Percentiles rank a stretch among this genome's conserved stretches.
Evolutionary conservation across 2,797 vertebrate genomes (phyloP).

Genomic region (Serranus cabrilla): DNA sequence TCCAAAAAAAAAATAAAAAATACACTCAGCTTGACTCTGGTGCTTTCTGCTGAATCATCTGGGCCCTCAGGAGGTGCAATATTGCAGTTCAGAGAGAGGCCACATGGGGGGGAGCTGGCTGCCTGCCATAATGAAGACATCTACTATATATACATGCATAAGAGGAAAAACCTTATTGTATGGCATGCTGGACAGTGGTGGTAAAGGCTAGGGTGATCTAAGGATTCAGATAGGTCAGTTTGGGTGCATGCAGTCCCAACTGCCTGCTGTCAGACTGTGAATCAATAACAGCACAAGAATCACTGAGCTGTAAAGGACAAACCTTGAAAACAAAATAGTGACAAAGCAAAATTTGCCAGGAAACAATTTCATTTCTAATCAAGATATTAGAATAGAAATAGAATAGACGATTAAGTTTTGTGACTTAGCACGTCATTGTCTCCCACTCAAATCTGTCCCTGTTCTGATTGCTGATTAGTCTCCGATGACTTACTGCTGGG

Average conservation of each 20-base stretch:
- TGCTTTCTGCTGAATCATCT: constrained; percentile 71
- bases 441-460: constrained; percentile 11
- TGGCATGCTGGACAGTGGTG: not conserved
- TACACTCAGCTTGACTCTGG: not conserved
- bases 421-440: not conserved
- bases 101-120: constrained; percentile 52
- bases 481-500: constrained; percentile 13
- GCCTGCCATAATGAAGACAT: constrained; percentile 12
- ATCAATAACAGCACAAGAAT: constrained; percentile 11
- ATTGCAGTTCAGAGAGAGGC: constrained; percentile 54
- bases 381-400: too few relatives aligned
- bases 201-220: not conserved
- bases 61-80: constrained; percentile 42
- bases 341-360: not conserved
- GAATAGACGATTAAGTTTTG: too few relatives aligned
- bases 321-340: not conserved
- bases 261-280: not conserved
- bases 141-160: not conserved
- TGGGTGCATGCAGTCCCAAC: not conserved
- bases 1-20: constrained; percentile 10
- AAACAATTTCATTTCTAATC: not conserved
- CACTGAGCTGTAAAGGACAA: constrained; percentile 26
- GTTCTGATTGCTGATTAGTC: constrained; percentile 15
- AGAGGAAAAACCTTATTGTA: not conserved
- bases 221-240: not conserved